These are phyloP conservation scores for Caenorhabditis uteleia DNA, from an alignment of 2,888 invertebrate genomes.

Conservation along the genomic window DNA sequence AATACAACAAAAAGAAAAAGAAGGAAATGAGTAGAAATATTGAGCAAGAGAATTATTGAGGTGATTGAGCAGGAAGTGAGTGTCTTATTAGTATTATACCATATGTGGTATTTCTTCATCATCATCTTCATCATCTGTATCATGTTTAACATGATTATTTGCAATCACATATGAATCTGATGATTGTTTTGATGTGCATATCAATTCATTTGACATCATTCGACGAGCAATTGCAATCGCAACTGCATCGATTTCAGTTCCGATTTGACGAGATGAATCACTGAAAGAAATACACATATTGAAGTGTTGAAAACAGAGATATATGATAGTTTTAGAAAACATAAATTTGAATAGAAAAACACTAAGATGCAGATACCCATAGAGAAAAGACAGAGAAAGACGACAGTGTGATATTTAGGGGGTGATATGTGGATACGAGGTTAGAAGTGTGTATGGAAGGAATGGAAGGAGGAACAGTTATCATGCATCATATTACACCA, in stretches of 20 bases:
- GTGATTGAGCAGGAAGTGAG: too few species aligned
- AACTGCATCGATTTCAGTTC: slow-evolving; percentile 64
- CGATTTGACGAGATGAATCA: slow-evolving; percentile 47
- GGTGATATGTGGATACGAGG: too few species aligned
- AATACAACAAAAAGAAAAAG: too few species aligned
- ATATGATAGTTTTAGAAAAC: too few species aligned
- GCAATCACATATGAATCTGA: slow-evolving; percentile 32
- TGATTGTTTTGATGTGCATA: slow-evolving; percentile 8
- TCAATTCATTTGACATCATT: slow-evolving; percentile 31
- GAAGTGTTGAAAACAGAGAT: background rate
- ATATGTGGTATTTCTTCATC: slow-evolving; percentile 33
- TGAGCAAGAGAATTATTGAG: too few species aligned
- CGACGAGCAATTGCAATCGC: slow-evolving; percentile 61
- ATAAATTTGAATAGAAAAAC: too few species aligned
- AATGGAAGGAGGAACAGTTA: too few species aligned
- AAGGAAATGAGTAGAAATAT: background rate
- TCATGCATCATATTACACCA: too few species aligned
- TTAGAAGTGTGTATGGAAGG: too few species aligned
- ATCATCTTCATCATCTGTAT: slow-evolving; percentile 13
- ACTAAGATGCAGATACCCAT: too few species aligned
- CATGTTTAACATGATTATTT: slow-evolving; percentile 16
- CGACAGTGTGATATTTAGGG: too few species aligned
- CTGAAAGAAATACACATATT: slow-evolving; percentile 19
- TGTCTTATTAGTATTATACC: too few species aligned
- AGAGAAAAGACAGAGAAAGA: background rate